A percentile compares a stretch with the other conserved stretches of the same genome.
phyloP scores from a whole-genome alignment of 2,113 vertebrate species.

The Tupaia tana region DNA sequence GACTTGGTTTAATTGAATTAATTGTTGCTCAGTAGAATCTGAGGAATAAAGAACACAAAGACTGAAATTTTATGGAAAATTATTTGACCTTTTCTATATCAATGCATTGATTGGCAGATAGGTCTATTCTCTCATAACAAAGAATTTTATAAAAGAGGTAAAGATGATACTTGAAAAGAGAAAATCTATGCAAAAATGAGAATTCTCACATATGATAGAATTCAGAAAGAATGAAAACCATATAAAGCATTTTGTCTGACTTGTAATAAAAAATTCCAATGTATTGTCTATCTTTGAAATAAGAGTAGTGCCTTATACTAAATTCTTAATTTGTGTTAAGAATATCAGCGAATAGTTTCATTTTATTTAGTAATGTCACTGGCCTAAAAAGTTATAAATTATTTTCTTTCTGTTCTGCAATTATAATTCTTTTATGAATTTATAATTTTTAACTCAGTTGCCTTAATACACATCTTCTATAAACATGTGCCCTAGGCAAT shows the following conservation, averaged over 20 bases:
- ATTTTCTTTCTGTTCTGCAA: background rate
- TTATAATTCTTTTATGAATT: conserved; percentile 15
- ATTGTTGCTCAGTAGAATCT: conserved; percentile 79
- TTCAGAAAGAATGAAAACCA: background rate
- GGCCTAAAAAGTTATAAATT: background rate
- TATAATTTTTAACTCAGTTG: background rate
- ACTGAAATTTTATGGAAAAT: conserved; percentile 78
- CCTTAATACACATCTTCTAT: background rate
- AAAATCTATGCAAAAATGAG: conserved; percentile 19
- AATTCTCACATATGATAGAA: background rate
- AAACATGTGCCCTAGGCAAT: background rate
- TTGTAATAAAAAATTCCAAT: background rate
- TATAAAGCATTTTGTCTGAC: background rate
- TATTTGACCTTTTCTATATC: conserved; percentile 85
- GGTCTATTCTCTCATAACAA: conserved; percentile 61
- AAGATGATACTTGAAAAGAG: conserved; percentile 39
- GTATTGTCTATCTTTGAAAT: background rate
- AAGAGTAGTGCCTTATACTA: background rate
- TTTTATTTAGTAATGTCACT: background rate
- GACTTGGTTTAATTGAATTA: conserved; percentile 85
- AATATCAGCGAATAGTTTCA: background rate
- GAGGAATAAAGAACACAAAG: conserved; percentile 80
- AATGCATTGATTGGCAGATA: conserved; percentile 80
- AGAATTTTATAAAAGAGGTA: conserved; percentile 38
- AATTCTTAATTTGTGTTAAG: background rate